phyloP scores from a whole-genome alignment of 2,888 invertebrate genomes.

The Aporophyla nigra region DNA sequence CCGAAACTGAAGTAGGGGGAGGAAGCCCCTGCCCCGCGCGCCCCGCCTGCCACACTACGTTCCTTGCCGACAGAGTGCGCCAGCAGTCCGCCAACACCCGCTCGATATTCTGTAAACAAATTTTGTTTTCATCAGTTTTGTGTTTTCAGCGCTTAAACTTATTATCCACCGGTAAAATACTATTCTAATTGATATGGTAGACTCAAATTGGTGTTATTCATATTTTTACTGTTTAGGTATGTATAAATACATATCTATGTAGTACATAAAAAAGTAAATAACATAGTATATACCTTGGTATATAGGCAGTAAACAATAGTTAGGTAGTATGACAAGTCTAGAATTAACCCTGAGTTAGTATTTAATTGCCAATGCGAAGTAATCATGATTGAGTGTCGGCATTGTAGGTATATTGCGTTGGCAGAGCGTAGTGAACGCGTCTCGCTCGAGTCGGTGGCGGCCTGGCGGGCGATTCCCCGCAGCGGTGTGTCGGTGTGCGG shows the following conservation, averaged over 20 bases:
- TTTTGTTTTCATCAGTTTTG: conserved; percentile 84
- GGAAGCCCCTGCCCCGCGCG: conserved; percentile 85
- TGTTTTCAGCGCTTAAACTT: conserved; percentile 74
- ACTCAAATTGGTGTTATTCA: conserved; percentile 11
- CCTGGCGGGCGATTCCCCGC: conserved; percentile 74
- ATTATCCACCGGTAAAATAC: conserved; percentile 43
- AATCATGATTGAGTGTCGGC: conserved; percentile 79
- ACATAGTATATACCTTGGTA: conserved; percentile 59
- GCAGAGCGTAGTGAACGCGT: conserved; percentile 79
- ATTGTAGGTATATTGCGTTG: conserved; percentile 87
- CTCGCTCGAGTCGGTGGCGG: conserved; percentile 80
- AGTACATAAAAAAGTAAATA: conserved; percentile 66
- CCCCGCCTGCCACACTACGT: conserved; percentile 74
- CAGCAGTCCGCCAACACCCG: conserved; percentile 85
- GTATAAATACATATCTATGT: conserved; percentile 55
- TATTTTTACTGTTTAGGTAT: conserved; percentile 42
- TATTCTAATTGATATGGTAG: not conserved
- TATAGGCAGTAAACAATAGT: conserved; percentile 55
- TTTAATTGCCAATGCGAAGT: conserved; percentile 72
- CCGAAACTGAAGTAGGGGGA: conserved; percentile 88
- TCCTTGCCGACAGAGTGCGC: conserved; percentile 87
- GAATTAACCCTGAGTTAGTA: conserved; percentile 50
- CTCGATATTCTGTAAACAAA: conserved; percentile 90
- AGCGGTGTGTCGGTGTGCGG: conserved; percentile 72
- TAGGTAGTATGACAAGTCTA: conserved; percentile 42